A percentile compares a stretch with the other conserved stretches of the same genome.
Evolutionary conservation across 2,113 vertebrate species (phyloP).

Genomic region (Sinocyclocheilus grahami): DNA sequence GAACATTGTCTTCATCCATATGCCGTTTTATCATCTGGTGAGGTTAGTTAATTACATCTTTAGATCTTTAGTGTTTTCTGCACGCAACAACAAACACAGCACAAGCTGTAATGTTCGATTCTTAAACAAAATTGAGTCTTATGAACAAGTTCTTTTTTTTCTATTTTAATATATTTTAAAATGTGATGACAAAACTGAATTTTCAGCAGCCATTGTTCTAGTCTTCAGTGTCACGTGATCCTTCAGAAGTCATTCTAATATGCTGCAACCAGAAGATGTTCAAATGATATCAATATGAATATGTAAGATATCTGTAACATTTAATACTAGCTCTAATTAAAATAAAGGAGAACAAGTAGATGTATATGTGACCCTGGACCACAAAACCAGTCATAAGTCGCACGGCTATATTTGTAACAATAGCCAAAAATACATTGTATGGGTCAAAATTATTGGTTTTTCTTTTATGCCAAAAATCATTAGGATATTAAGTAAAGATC

Average conservation of each 20-base stretch:
- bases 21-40: background rate
- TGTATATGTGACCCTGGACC: background rate
- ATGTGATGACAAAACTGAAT: background rate
- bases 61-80: background rate
- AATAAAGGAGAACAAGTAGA: background rate
- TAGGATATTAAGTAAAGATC: too few species aligned
- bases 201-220: background rate
- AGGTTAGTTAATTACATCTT: background rate
- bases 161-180: background rate
- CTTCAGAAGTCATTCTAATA: background rate
- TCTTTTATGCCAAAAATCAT: too few species aligned
- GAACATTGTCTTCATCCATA: background rate
- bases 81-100: background rate
- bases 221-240: background rate
- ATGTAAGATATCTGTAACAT: background rate
- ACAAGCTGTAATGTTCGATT: background rate
- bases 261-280: background rate
- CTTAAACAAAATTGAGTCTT: background rate
- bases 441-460: too few species aligned
- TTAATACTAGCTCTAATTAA: background rate
- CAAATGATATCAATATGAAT: background rate
- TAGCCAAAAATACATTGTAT: too few species aligned
- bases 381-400: too few species aligned
- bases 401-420: too few species aligned
- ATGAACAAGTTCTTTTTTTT: background rate